Evolutionary conservation across 2,113 vertebrate species (phyloP), one percentile per base, ranked within the genome.

Genomic region (Colinus virginianus): DNA sequence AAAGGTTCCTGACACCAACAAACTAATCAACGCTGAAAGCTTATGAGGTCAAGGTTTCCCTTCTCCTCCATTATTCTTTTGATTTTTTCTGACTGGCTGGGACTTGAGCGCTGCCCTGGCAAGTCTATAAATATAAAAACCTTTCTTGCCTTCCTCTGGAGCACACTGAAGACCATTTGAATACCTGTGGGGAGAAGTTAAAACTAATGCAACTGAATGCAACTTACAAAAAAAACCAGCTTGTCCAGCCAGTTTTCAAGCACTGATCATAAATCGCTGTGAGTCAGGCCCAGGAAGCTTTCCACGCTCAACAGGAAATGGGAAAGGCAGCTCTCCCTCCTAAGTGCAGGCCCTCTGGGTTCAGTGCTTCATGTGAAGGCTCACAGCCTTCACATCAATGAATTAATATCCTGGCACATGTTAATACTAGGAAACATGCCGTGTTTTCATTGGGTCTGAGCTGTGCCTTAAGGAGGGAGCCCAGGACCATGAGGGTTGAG

Each of bases 21-120:
- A 92, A 80, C 87, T 95, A 96, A 97, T 96, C 94, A 96, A 95
- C 13, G 3, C 62, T 85, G 91, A 95, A 94, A 95, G 76, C 69
- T 94, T 94, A 93, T 90, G 76, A 95, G 94, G 84, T 96, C 91
- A 95, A 95, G 62, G 87, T 86, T 95, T 96, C n/a, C 69, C 28
- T 92, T 90, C 89, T 88, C 61, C 55, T 84, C 84, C 74, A 92
- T 95, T 90, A 93, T 92, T 82, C 78, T 92, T 95, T 80, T 83
- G 74, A 85, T 70, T 80, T 90, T 96, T 92, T 88, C 81, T 76
- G 82, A 83, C 84, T 92, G 69, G 13, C 68, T 91, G n/a, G 46
- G 69, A 95, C 83, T 92, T 7, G 6, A 90, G 56, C 5, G 0
- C 38, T 92, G 81, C 53, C 48, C 66, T 64, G 49, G 67, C 34